A percentile compares a stretch with the other conserved stretches of the same genome.
phyloP scores from a whole-genome alignment of 2,888 invertebrate genomes.

The Abrostola triplasia region DNA sequence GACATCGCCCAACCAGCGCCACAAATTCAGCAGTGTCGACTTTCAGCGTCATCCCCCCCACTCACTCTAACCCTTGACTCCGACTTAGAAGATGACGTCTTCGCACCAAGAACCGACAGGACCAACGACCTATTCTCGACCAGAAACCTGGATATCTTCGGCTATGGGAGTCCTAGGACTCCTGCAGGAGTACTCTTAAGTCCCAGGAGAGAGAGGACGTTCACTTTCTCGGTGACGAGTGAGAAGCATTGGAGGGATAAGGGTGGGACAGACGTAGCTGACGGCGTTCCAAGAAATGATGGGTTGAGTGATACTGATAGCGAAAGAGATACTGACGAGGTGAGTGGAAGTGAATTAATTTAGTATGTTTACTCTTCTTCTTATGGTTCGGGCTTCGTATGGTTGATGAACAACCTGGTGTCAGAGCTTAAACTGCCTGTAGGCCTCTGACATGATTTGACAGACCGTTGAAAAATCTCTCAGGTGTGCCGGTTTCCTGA shows the following conservation, averaged over 20 bases:
- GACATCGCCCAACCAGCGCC: constrained; percentile 71
- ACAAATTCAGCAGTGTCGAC: constrained; percentile 69
- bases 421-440: too few species aligned
- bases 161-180: constrained; percentile 78
- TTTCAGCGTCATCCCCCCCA: constrained; percentile 81
- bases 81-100: constrained; percentile 85
- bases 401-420: too few species aligned
- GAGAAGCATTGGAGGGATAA: constrained; percentile 86
- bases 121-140: constrained; percentile 80
- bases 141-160: constrained; percentile 80
- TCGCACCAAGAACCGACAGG: constrained; percentile 76
- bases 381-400: too few species aligned
- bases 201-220: constrained; percentile 79
- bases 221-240: constrained; percentile 80
- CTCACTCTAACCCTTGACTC: constrained; percentile 77
- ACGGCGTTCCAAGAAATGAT: constrained; percentile 62
- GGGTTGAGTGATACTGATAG: constrained; percentile 31
- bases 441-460: too few species aligned
- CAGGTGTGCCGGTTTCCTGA: too few species aligned
- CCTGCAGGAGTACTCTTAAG: constrained; percentile 81
- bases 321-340: constrained; percentile 74
- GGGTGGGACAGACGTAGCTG: constrained; percentile 82
- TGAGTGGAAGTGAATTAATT: constrained; percentile 56
- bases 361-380: neutral
- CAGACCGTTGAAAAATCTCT: too few species aligned